Base-by-base conservation (phyloP, 2,888 invertebrate genomes). In the Hydropsyche betteni region DNA sequence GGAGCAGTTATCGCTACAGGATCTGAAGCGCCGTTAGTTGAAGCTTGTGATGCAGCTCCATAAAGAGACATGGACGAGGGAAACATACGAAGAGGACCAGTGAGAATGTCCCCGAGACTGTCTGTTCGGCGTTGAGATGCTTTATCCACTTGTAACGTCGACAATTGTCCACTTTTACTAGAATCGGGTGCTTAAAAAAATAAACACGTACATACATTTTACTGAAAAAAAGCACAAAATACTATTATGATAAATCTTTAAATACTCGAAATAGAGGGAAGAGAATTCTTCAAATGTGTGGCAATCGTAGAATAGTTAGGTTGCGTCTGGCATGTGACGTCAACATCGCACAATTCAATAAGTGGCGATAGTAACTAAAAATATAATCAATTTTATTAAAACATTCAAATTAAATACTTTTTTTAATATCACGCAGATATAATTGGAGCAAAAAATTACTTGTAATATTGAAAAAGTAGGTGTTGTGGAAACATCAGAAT, bases 231-330 rank as follows among this genome's bases (percentile, higher is more conserved):
- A 33, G 44, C 68, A 36, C 34, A 55, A 75, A 68, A 14, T 24
- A 24, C 24, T 24, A 44, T 44, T 4, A 44, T 8, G 10, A 8
- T 10, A 44, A 74, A 75, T 2, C 12, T n/a, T 1, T 16, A 50
- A 58, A 50, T 64, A 86, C 85, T 83, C 68, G 84, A 85, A 61
- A 85, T 84, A 72, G 87, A 88, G 6, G 93, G 93, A 80, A 91
- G 85, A 82, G 92, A 90, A 82, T 90, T 90, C 82, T 95, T 96
- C 84, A 97, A 88, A 52, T 93, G 89, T 68, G 93, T 91, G 52
- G 93, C 91, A 80, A 96, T 88, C 52, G 91, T 90, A 71, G 92
- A 89, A 83, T 94, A 90, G 84, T 97, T 97, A 38, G 93, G 89
- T 81, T 91, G 90, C 33, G 91, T 90, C 78, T 94, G 89, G 77